Base-by-base conservation (phyloP, 2,113 vertebrate genomes). In the Ibidorhyncha struthersii region DNA sequence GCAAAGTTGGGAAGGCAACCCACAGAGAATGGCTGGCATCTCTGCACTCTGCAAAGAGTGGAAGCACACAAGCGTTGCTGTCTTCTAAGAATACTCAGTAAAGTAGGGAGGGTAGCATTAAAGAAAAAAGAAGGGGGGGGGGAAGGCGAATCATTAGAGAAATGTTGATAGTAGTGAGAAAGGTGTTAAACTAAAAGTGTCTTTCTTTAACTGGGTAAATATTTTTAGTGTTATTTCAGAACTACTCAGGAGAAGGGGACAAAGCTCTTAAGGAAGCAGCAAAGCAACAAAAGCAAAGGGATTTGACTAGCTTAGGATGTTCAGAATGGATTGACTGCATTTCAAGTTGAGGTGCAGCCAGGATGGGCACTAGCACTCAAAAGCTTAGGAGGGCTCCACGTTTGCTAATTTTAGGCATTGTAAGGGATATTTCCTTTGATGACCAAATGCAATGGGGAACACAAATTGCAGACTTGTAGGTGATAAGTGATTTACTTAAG, bases 1-100 rank as follows among this genome's bases (percentile, higher is more conserved):
- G 50, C 36, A 45, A 26, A 77, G 63, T 25, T 74, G 71, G 18
- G 71, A 91, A 82, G 25, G 49, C 56, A 86, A 1, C 29, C 20
- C 36, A 59, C 21, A 47, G 53, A 50, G 85, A 47, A 56, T 10
- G 71, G 12, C 40, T 80, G 53, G 10, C 53, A 6, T 85, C 52
- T 84, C 49, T 79, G 70, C 36, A 47, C 52, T 84, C 49, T 79
- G 70, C 36, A 47, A 47, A 7, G 43, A 43, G 29, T 27, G 8
- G 6, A 89, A 85, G 34, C 38, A 32, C 8, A 0, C 9, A 36
- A 29, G 20, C 0, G 0, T 53, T 92, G 53, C 55, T 90, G 41
- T 53, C 52, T 63, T 63, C 63, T 58, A 12, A 47, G 22, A 78
- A 32, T 25, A 55, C 18, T 62, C 61, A 32, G 23, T 79, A 69